Evolutionary conservation across 2,797 vertebrate genomes (phyloP).

Genomic region (Yasuhikotakia modesta): DNA sequence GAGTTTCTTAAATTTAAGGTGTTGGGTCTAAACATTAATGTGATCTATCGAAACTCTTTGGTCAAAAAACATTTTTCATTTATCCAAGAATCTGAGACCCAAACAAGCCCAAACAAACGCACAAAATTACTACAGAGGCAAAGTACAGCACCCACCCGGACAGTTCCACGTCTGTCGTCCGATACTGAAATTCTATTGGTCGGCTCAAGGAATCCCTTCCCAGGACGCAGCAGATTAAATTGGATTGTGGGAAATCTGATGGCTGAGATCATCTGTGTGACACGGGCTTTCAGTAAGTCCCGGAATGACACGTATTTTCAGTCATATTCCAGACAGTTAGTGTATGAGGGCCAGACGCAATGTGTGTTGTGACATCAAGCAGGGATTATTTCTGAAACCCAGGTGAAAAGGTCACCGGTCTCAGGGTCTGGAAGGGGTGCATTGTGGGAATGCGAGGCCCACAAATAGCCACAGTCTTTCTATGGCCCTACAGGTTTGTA

Average conservation of each 20-base stretch:
- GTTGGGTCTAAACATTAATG: no score
- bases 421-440: slow-evolving; percentile 15
- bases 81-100: not conserved
- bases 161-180: not conserved
- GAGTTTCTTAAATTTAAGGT: not conserved
- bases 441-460: slow-evolving; percentile 19
- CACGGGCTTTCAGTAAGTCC: slow-evolving; percentile 46
- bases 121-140: not conserved
- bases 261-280: slow-evolving; percentile 61
- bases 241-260: slow-evolving; percentile 67
- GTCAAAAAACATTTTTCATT: no score
- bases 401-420: slow-evolving; percentile 9
- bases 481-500: not conserved
- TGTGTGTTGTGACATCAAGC: slow-evolving; percentile 14
- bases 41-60: no score
- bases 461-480: not conserved
- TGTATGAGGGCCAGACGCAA: not conserved
- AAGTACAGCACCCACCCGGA: slow-evolving; percentile 11
- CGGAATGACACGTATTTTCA: slow-evolving; percentile 18
- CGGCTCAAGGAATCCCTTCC: slow-evolving; percentile 54
- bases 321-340: slow-evolving; percentile 15
- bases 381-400: slow-evolving; percentile 1
- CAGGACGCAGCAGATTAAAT: slow-evolving; percentile 68
- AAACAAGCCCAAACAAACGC: not conserved
- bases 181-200: slow-evolving; percentile 9